phyloP scores from a whole-genome alignment of 2,797 vertebrate genomes.

The Enteromius trimaculatus region DNA sequence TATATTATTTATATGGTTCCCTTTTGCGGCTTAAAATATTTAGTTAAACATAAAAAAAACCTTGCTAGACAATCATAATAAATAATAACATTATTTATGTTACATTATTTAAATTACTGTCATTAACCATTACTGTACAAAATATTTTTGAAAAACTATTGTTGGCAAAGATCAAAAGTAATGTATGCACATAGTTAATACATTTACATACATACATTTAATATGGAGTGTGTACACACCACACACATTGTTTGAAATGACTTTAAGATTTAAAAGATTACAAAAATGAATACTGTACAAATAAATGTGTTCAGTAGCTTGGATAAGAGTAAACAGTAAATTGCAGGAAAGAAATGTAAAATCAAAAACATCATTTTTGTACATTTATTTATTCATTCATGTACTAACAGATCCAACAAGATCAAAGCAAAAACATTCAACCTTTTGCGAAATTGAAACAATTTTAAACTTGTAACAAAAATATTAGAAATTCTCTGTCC shows the following conservation, averaged over 20 bases:
- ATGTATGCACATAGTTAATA: background rate
- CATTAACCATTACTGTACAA: too few relatives aligned
- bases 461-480: slow-evolving; percentile 43
- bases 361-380: background rate
- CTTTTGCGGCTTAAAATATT: background rate
- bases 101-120: too few relatives aligned
- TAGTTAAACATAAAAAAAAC: too few relatives aligned
- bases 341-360: background rate
- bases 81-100: too few relatives aligned
- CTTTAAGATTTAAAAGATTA: background rate
- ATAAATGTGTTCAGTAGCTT: background rate
- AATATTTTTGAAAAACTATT: too few relatives aligned
- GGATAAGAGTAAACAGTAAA: background rate
- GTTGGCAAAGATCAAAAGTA: too few relatives aligned
- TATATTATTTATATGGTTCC: background rate
- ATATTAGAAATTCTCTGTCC: slow-evolving; percentile 21
- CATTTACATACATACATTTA: too few relatives aligned
- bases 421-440: background rate
- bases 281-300: background rate
- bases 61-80: too few relatives aligned
- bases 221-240: too few relatives aligned
- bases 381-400: slow-evolving; percentile 28
- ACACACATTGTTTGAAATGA: too few relatives aligned
- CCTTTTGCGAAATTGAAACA: background rate
- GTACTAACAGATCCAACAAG: slow-evolving; percentile 8